Percentiles rank a stretch among this genome's conserved stretches.
Conservation (phyloP, 35 echinoderm and acorn worm genomes). For the Holothuria glaberrima region DNA sequence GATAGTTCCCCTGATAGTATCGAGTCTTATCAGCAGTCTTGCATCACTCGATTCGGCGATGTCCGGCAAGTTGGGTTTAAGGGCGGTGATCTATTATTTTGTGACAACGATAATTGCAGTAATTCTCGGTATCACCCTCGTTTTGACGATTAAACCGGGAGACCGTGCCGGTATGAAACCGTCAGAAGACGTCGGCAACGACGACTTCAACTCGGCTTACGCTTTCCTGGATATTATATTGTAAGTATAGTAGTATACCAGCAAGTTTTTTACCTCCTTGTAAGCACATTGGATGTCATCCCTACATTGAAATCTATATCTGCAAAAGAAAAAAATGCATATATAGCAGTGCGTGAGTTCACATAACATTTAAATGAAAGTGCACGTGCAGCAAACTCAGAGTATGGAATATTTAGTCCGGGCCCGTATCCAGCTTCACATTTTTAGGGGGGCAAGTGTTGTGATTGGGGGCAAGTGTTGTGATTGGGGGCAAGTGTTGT, state of each 20-base stretch:
- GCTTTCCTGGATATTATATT: constrained; percentile 49
- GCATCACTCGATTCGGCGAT: constrained; percentile 52
- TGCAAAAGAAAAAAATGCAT: no score
- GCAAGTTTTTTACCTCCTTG: not conserved
- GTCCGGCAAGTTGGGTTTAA: constrained; percentile 46
- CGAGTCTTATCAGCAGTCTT: constrained; percentile 56
- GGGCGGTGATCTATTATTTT: constrained; percentile 57
- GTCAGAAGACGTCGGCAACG: constrained; percentile 4
- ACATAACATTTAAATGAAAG: no score
- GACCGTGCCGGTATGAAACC: not conserved
- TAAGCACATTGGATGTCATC: not conserved
- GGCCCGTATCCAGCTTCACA: no score
- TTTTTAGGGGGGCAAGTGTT: no score
- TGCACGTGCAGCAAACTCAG: no score
- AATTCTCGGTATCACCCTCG: constrained; percentile 50
- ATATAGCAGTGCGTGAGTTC: no score
- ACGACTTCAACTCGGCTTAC: constrained; percentile 25
- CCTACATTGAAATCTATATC: no score
- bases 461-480: no score
- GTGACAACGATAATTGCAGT: constrained; percentile 60
- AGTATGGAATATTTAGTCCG: no score
- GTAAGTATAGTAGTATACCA: not conserved
- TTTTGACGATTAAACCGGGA: constrained; percentile 54
- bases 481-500: no score
- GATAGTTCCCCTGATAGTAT: constrained; percentile 58